Evolutionary conservation across 2,113 vertebrate species (phyloP).

Genomic region (Pseudolaguvia tuberculata): DNA sequence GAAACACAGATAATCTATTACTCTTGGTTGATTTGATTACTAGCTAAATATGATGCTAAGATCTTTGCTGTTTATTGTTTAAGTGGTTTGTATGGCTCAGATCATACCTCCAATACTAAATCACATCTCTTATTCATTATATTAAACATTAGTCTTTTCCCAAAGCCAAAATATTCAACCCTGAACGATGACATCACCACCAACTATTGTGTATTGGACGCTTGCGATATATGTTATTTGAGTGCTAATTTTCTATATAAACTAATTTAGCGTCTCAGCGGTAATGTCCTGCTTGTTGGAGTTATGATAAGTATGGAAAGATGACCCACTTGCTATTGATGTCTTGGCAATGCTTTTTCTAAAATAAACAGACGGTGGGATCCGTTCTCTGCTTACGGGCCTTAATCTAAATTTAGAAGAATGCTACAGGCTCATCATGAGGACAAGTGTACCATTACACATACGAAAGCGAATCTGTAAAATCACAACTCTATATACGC

Average conservation of each 20-base stretch:
- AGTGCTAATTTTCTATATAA: constrained; percentile 36
- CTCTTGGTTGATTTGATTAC: too few species aligned
- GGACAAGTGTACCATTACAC: constrained; percentile 56
- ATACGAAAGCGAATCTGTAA: constrained; percentile 50
- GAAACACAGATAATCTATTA: too few species aligned
- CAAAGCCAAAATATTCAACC: too few species aligned
- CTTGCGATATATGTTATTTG: background rate
- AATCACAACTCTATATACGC: constrained; percentile 24
- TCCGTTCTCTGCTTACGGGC: constrained; percentile 64
- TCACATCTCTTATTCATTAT: too few species aligned
- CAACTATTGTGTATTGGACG: background rate
- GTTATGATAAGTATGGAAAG: constrained; percentile 63
- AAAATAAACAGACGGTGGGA: constrained; percentile 50
- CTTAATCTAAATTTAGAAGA: constrained; percentile 68
- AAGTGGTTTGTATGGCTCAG: too few species aligned
- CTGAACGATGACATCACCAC: too few species aligned
- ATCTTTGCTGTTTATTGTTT: too few species aligned
- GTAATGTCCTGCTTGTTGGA: constrained; percentile 48
- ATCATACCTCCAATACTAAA: too few species aligned
- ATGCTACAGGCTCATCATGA: constrained; percentile 49
- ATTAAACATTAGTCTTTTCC: too few species aligned
- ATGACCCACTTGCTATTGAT: constrained; percentile 61
- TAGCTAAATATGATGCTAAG: too few species aligned
- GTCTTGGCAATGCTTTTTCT: constrained; percentile 64
- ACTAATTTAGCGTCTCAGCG: constrained; percentile 26